phyloP scores from a whole-genome alignment of 2,888 invertebrate species.

The Parnassius mnemosyne region DNA sequence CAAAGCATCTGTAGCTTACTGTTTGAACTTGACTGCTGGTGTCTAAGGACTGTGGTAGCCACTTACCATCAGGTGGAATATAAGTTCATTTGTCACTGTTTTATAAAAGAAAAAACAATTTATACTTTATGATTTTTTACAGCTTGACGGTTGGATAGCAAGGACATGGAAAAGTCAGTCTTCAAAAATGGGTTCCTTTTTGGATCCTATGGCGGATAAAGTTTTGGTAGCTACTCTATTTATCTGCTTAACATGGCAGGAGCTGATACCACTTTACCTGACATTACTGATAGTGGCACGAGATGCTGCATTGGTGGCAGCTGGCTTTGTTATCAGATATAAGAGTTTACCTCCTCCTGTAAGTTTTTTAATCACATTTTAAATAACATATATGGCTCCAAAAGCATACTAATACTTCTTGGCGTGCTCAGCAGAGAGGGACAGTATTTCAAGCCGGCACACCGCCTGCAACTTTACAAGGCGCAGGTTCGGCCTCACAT shows the following conservation, averaged over 20 bases:
- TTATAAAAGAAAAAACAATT: too few relatives aligned
- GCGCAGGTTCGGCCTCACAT: too few relatives aligned
- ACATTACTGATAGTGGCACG: conserved; percentile 91
- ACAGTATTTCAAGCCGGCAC: too few relatives aligned
- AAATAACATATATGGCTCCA: background rate
- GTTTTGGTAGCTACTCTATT: conserved; percentile 94
- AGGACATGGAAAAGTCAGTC: conserved; percentile 94
- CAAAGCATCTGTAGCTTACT: too few relatives aligned
- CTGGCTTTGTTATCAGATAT: conserved; percentile 95
- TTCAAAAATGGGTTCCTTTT: conserved; percentile 95
- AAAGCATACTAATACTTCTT: too few relatives aligned
- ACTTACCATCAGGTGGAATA: too few relatives aligned
- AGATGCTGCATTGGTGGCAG: conserved; percentile 89
- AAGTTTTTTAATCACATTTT: conserved; percentile 57
- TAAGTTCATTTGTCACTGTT: too few relatives aligned
- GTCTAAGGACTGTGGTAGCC: too few relatives aligned
- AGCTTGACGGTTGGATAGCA: conserved; percentile 98
- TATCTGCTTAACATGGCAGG: conserved; percentile 91
- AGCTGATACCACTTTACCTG: conserved; percentile 89
- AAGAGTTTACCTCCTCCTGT: conserved; percentile 94
- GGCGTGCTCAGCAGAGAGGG: too few relatives aligned
- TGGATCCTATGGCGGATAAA: conserved; percentile 99
- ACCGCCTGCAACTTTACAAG: too few relatives aligned
- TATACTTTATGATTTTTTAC: conserved; percentile 34
- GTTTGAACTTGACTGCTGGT: too few relatives aligned